phyloP scores from a whole-genome alignment of 1,140 invertebrate species.

The Micrasema minimum region DNA sequence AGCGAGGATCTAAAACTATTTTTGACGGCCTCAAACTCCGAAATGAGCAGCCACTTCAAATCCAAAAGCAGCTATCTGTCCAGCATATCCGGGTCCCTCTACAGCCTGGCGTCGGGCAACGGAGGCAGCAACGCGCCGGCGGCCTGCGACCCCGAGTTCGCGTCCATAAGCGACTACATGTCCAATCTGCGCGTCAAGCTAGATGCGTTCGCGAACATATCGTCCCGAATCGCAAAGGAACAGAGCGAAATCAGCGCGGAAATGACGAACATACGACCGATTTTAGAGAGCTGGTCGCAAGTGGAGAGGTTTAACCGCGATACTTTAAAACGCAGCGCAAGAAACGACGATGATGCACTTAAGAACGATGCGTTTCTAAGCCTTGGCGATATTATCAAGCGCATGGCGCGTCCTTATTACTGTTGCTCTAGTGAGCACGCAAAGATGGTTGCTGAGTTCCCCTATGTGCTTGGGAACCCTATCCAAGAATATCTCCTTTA shows the following conservation, averaged over 20 bases:
- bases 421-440: constrained; percentile 60
- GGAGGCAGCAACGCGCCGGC: constrained; percentile 30
- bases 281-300: constrained; percentile 59
- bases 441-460: constrained; percentile 61
- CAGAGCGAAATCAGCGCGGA: constrained; percentile 69
- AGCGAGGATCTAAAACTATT: constrained; percentile 76
- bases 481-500: constrained; percentile 78
- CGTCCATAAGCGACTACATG: constrained; percentile 73
- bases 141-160: constrained; percentile 72
- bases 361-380: constrained; percentile 54
- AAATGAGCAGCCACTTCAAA: constrained; percentile 75
- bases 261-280: constrained; percentile 68
- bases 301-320: constrained; percentile 47
- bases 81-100: constrained; percentile 71
- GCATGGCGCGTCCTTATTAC: constrained; percentile 66
- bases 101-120: constrained; percentile 65
- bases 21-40: constrained; percentile 72
- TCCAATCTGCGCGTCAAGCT: constrained; percentile 74
- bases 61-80: constrained; percentile 69
- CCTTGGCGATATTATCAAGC: constrained; percentile 63
- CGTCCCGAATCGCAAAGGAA: constrained; percentile 76
- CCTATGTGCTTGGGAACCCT: constrained; percentile 62
- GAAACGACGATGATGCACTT: not conserved
- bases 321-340: constrained; percentile 33
- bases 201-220: constrained; percentile 73